phyloP scores from a whole-genome alignment of 2,797 vertebrate species.

The Sarcophilus harrisii region DNA sequence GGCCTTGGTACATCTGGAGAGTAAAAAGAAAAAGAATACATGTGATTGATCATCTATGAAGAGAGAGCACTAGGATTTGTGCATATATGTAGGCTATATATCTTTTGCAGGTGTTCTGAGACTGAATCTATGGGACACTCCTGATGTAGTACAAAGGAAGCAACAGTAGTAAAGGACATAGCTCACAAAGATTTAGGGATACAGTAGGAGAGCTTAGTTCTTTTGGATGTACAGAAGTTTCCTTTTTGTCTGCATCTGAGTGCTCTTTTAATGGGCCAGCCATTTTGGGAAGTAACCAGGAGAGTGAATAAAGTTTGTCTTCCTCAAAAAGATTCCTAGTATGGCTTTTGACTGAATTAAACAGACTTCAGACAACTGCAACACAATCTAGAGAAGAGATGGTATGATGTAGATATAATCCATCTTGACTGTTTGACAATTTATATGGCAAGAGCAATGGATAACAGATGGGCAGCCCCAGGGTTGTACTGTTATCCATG shows the following conservation, averaged over 20 bases:
- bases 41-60: neutral
- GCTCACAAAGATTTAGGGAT: neutral
- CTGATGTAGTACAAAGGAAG: neutral
- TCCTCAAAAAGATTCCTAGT: neutral
- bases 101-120: neutral
- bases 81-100: neutral
- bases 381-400: neutral
- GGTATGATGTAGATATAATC: neutral
- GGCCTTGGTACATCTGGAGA: neutral
- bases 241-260: neutral
- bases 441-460: neutral
- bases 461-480: neutral
- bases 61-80: neutral
- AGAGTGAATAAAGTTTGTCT: neutral
- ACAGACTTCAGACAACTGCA: neutral
- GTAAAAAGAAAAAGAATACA: neutral
- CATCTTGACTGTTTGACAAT: neutral
- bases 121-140: no score
- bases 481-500: neutral
- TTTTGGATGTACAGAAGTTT: neutral
- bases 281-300: neutral
- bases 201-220: neutral
- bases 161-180: neutral
- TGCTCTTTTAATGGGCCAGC: neutral
- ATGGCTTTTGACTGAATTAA: neutral